phyloP scores from a whole-genome alignment of 2,888 invertebrate genomes.

The Eucriotettix oculatus region DNA sequence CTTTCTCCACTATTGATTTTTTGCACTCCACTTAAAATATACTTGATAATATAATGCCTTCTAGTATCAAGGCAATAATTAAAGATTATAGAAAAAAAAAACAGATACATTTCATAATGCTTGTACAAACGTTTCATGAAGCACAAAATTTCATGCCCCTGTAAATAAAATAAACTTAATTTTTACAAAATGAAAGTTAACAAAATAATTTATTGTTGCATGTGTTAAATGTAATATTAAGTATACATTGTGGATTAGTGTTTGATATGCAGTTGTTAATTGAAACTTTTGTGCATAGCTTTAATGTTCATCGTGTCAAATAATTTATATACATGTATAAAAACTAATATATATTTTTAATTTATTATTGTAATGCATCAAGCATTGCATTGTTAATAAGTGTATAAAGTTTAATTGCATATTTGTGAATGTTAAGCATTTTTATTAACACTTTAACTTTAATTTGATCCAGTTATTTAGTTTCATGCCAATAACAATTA shows the following conservation, averaged over 20 bases:
- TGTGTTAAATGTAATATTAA: background rate
- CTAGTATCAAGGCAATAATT: too few relatives aligned
- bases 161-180: background rate
- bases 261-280: background rate
- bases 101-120: too few relatives aligned
- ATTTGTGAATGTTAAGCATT: background rate
- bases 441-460: background rate
- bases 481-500: too few relatives aligned
- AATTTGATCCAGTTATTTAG: background rate
- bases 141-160: too few relatives aligned
- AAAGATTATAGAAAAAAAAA: too few relatives aligned
- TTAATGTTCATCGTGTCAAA: background rate
- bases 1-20: background rate
- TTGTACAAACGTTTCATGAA: too few relatives aligned
- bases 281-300: slow-evolving; percentile 2
- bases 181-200: background rate
- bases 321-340: background rate
- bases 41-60: background rate
- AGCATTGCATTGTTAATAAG: slow-evolving; percentile 9
- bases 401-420: background rate
- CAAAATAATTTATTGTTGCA: background rate
- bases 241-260: background rate
- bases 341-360: background rate
- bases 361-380: slow-evolving; percentile 7
- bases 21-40: slow-evolving; percentile 3